Evolutionary conservation across 2,888 invertebrate species (phyloP), one percentile per base, ranked within the genome.

Genomic region (Dione juno): DNA sequence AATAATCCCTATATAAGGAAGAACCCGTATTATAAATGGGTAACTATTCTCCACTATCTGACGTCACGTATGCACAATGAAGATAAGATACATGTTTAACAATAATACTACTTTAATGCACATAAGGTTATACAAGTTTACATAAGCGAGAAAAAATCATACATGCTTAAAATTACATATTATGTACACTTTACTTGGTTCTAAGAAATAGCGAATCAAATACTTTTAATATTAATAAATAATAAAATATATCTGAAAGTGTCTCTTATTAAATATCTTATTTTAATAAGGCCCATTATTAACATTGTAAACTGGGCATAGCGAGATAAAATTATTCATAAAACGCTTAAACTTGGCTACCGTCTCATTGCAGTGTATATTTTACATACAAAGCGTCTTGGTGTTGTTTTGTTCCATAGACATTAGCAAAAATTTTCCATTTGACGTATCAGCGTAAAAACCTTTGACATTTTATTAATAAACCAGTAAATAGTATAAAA

Each of bases 251-350:
- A 45, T 14, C 28, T 3, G 5, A 28, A 28, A 28, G 7, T 45
- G 7, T 7, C 43, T 45, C 6, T 14, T 7, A 45, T 45, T 0
- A n/a, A n/a, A 45, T n/a, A 7, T n/a, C 45, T 45, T 45, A n/a
- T 45, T 45, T 48, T 16, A 48, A 16, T n/a, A 9, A n/a, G 1
- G 1, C 6, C n/a, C 8, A n/a, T 14, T 45, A 45, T 45, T 45
- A 48, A 48, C 48, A 6, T 9, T 48, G 48, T 48, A 16, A 48
- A 10, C n/a, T 6, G 8, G 14, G n/a, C n/a, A 19, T 3, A 52
- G 52, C 13, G 14, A 53, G 8, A 3, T 53, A 53, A 53, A 53
- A 53, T 35, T 53, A 53, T 53, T 14, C 53, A 53, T 53, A 53
- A 28, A 28, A 28, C 8, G 28, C 8, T 53, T 53, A 8, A 53